Evolutionary conservation across 2,797 vertebrate species (phyloP).

Genomic region (Chiroxiphia lanceolata): DNA sequence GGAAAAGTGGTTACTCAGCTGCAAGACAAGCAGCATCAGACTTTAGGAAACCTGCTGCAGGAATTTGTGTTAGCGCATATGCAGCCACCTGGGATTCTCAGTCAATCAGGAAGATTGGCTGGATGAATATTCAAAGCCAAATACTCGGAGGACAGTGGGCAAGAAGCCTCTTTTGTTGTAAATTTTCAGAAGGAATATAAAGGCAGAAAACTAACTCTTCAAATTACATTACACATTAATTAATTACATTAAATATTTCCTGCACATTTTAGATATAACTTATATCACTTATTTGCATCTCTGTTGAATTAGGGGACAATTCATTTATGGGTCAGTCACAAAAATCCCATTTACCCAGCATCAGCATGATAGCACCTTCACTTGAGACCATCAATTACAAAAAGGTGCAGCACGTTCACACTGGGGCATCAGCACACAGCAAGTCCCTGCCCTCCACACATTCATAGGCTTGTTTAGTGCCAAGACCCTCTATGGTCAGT

Average conservation of each 20-base stretch:
- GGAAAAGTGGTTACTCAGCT: background rate
- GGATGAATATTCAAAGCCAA: constrained; percentile 16
- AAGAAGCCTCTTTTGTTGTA: background rate
- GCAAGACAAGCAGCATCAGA: background rate
- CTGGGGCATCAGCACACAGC: background rate
- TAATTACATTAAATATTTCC: background rate
- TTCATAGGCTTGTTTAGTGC: background rate
- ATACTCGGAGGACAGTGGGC: background rate
- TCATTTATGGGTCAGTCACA: background rate
- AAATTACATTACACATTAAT: background rate
- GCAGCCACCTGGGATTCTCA: background rate
- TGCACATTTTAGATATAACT: background rate
- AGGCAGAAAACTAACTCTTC: background rate
- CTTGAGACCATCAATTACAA: background rate
- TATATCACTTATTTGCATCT: background rate
- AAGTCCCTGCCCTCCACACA: background rate
- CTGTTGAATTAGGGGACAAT: background rate
- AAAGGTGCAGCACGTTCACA: background rate
- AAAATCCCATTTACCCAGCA: background rate
- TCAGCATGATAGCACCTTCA: background rate
- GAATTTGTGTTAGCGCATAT: background rate
- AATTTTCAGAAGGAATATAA: background rate
- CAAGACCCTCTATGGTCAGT: background rate
- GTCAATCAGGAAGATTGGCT: background rate
- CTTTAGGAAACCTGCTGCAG: background rate